phyloP scores from a whole-genome alignment of 2,888 invertebrate species.

The Tubulanus polymorphus region DNA sequence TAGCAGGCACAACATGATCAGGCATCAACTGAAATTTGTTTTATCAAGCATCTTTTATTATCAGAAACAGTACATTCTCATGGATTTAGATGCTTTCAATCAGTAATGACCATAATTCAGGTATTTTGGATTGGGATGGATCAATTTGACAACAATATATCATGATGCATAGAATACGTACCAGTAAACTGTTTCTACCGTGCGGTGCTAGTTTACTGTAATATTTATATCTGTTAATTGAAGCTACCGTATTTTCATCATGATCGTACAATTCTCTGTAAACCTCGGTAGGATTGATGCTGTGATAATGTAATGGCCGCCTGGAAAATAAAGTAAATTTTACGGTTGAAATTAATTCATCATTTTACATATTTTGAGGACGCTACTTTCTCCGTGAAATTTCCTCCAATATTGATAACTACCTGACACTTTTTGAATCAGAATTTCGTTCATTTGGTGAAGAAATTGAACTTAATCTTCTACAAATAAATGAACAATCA shows the following conservation, averaged over 20 bases:
- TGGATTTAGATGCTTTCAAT: too few relatives aligned
- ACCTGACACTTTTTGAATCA: too few relatives aligned
- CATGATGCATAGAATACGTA: too few relatives aligned
- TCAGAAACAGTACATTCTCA: neutral
- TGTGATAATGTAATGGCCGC: slow-evolving; percentile 32
- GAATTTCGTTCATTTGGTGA: too few relatives aligned
- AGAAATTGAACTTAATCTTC: too few relatives aligned
- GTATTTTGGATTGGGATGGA: neutral
- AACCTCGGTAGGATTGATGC: slow-evolving; percentile 21
- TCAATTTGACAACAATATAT: too few relatives aligned
- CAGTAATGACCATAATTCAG: neutral
- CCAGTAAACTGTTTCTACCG: slow-evolving; percentile 29
- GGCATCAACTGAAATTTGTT: slow-evolving; percentile 42
- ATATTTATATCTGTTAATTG: slow-evolving; percentile 44
- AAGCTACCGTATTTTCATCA: slow-evolving; percentile 24
- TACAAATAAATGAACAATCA: too few relatives aligned
- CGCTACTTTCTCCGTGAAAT: too few relatives aligned
- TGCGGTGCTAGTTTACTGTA: slow-evolving; percentile 42
- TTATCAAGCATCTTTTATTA: neutral
- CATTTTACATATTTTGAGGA: too few relatives aligned
- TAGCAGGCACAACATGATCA: slow-evolving; percentile 44
- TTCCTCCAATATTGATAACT: too few relatives aligned
- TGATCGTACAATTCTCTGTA: slow-evolving; percentile 9
- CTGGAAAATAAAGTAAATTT: slow-evolving; percentile 17
- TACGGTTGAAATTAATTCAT: too few relatives aligned